Percentiles rank a stretch among this genome's conserved stretches.
Evolutionary conservation across 2,888 invertebrate species (phyloP).

Genomic region (Cepaea hortensis): DNA sequence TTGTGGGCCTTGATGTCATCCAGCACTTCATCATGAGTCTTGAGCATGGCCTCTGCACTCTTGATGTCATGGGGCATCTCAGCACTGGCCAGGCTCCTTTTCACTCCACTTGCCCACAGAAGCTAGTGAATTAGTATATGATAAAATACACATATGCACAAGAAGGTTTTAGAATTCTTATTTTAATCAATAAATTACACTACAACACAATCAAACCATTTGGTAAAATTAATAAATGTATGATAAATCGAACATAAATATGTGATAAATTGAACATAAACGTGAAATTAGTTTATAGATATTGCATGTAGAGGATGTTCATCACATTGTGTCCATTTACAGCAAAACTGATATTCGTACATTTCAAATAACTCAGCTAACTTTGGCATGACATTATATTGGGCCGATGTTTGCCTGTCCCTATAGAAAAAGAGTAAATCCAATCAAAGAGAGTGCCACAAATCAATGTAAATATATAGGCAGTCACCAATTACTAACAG

Average conservation of each 20-base stretch:
- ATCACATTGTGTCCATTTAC: too few species aligned
- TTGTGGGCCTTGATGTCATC: slow-evolving; percentile 93
- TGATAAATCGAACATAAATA: not conserved
- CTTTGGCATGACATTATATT: too few species aligned
- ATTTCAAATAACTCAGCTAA: too few species aligned
- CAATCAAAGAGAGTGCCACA: too few species aligned
- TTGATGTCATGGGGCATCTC: slow-evolving; percentile 82
- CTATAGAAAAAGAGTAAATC: too few species aligned
- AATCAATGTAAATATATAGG: too few species aligned
- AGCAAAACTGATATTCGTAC: too few species aligned
- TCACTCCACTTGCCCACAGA: slow-evolving; percentile 66
- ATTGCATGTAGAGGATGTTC: not conserved
- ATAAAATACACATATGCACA: not conserved
- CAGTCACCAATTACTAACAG: too few species aligned
- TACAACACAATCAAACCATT: not conserved
- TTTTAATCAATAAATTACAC: not conserved
- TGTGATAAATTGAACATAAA: not conserved
- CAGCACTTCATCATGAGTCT: slow-evolving; percentile 91
- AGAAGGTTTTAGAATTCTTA: not conserved
- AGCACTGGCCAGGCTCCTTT: slow-evolving; percentile 68
- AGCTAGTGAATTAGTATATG: slow-evolving; percentile 53
- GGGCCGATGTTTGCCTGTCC: too few species aligned
- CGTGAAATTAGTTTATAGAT: not conserved
- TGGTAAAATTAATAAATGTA: not conserved
- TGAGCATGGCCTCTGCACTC: slow-evolving; percentile 91